Conservation (phyloP, 2,797 vertebrate genomes). For the Sarcophilus harrisii region DNA sequence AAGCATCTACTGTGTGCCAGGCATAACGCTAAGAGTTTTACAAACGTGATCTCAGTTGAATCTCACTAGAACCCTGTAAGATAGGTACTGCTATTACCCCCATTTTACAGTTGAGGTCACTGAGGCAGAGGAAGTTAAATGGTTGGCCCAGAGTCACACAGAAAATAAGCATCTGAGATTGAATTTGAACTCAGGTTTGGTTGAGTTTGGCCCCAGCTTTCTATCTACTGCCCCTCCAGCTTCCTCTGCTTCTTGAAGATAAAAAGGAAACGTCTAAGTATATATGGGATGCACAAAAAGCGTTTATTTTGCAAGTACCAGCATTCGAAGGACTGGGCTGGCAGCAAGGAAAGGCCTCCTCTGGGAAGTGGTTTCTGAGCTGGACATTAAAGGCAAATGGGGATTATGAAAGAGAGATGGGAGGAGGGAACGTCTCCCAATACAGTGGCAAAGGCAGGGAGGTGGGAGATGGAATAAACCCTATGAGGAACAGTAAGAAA, state of each 20-base stretch:
- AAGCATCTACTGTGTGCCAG: neutral
- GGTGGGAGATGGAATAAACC: neutral
- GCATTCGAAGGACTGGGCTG: neutral
- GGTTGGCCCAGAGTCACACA: neutral
- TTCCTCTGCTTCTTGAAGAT: neutral
- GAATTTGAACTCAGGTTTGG: neutral
- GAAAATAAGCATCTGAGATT: neutral
- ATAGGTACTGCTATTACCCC: neutral
- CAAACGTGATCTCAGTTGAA: neutral
- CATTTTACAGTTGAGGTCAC: neutral
- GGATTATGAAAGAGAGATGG: neutral
- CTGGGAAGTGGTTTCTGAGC: neutral
- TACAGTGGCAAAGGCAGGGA: neutral
- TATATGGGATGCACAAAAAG: neutral
- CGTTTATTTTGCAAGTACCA: neutral
- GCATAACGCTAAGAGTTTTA: neutral
- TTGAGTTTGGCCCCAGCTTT: neutral
- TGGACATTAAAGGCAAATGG: neutral
- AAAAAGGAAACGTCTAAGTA: neutral
- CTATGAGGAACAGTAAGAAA: neutral
- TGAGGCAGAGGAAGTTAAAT: neutral
- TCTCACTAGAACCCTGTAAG: neutral
- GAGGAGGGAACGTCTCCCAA: neutral
- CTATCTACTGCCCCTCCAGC: neutral
- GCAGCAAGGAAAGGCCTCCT: neutral